These are phyloP conservation scores for Eulemur mongoz DNA, from an alignment of 2,797 vertebrate species.

Conservation along the genomic window DNA sequence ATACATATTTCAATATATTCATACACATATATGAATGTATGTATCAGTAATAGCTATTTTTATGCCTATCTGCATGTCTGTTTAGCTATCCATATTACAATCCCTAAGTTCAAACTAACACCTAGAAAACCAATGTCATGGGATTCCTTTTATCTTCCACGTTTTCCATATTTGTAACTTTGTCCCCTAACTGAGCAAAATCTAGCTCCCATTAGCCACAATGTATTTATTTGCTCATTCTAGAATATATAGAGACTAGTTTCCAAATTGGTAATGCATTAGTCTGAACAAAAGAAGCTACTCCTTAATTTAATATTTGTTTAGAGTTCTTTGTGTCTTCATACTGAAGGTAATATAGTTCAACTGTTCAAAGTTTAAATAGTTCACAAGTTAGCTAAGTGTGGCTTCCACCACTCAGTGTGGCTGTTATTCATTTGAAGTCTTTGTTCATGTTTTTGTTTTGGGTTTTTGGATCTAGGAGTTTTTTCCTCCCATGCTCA, in stretches of 20 bases:
- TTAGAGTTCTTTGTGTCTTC: not conserved
- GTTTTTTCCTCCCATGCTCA: not conserved
- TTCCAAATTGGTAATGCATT: not conserved
- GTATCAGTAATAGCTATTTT: not conserved
- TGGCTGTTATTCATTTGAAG: not conserved
- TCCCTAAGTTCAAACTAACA: not conserved
- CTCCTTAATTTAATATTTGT: not conserved
- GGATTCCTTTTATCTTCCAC: not conserved
- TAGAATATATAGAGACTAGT: not conserved
- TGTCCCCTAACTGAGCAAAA: not conserved
- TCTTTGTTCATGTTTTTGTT: not conserved
- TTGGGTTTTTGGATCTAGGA: not conserved
- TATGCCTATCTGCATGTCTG: not conserved
- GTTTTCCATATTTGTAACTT: not conserved
- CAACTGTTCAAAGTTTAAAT: not conserved
- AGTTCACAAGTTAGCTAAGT: not conserved
- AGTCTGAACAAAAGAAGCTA: not conserved
- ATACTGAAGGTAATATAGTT: not conserved
- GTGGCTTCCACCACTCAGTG: accelerated
- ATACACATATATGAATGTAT: not conserved
- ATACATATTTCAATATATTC: not conserved
- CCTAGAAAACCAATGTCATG: not conserved
- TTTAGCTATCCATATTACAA: not conserved
- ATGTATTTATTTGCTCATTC: not conserved
- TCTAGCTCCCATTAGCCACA: not conserved